Percentiles rank a stretch among this genome's conserved stretches.
phyloP scores from a whole-genome alignment of 1,140 invertebrate genomes.

The Aphelinus atriplicis region DNA sequence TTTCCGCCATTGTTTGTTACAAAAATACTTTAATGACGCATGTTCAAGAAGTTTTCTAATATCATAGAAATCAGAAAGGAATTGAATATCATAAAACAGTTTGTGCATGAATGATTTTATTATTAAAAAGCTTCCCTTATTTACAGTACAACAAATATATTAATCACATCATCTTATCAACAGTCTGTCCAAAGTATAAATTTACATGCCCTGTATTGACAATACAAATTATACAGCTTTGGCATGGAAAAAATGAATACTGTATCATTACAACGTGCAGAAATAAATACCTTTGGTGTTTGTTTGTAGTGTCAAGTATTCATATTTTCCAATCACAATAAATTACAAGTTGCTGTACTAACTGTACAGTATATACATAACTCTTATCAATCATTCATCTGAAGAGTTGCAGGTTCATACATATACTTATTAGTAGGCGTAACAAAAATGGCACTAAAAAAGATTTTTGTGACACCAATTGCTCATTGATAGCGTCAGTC shows the following conservation, averaged over 20 bases:
- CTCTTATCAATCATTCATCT: neutral
- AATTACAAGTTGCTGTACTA: neutral
- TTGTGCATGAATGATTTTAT: constrained; percentile 30
- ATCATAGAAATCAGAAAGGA: neutral
- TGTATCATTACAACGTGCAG: neutral
- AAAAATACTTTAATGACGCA: too few relatives aligned
- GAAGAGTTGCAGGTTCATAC: neutral
- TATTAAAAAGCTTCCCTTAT: constrained; percentile 32
- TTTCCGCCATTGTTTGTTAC: neutral
- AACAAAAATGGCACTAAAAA: constrained; percentile 36
- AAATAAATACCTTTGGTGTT: constrained; percentile 37
- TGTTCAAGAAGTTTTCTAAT: too few relatives aligned
- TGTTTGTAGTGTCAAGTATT: neutral
- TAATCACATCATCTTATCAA: constrained; percentile 14
- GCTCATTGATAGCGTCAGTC: constrained; percentile 35
- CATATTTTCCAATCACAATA: neutral
- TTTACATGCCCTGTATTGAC: constrained; percentile 34
- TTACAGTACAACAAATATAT: constrained; percentile 39
- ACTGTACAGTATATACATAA: constrained; percentile 37
- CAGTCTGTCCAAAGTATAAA: constrained; percentile 30
- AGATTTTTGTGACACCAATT: constrained; percentile 25
- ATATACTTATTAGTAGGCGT: constrained; percentile 14
- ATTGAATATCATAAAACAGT: neutral
- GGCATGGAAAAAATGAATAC: constrained; percentile 21
- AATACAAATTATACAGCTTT: constrained; percentile 33